A percentile compares a stretch with the other conserved stretches of the same genome.
phyloP scores from a whole-genome alignment of 1,140 invertebrate genomes.

The Drosophila carrolli region DNA sequence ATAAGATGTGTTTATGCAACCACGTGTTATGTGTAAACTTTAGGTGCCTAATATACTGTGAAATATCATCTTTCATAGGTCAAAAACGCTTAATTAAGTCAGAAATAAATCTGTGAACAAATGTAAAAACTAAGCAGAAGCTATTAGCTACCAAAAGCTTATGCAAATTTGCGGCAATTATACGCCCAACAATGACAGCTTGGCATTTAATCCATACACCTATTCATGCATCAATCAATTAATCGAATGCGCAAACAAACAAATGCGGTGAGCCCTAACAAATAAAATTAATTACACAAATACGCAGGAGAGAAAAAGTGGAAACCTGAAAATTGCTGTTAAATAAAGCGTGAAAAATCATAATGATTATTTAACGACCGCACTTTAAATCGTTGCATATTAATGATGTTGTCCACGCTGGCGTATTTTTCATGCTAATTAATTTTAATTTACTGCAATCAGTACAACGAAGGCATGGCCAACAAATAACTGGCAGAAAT shows the following conservation, averaged over 20 bases:
- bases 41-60: too few relatives aligned
- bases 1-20: too few relatives aligned
- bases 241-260: slow-evolving; percentile 26
- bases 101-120: neutral
- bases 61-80: too few relatives aligned
- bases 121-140: slow-evolving; percentile 7
- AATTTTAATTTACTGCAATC: slow-evolving; percentile 75
- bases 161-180: slow-evolving; percentile 24
- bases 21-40: too few relatives aligned
- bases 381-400: slow-evolving; percentile 58
- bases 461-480: neutral
- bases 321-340: slow-evolving; percentile 46
- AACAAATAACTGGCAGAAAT: slow-evolving; percentile 33
- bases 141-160: neutral
- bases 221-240: slow-evolving; percentile 33
- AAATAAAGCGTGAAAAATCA: slow-evolving; percentile 54
- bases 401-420: slow-evolving; percentile 52
- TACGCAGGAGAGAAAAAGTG: slow-evolving; percentile 10
- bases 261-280: slow-evolving; percentile 27
- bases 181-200: neutral
- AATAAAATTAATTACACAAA: slow-evolving; percentile 55
- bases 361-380: slow-evolving; percentile 62
- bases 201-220: slow-evolving; percentile 17
- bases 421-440: slow-evolving; percentile 63
- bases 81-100: neutral